phyloP scores from a whole-genome alignment of 2,888 invertebrate genomes.

The Athrips mouffetella region DNA sequence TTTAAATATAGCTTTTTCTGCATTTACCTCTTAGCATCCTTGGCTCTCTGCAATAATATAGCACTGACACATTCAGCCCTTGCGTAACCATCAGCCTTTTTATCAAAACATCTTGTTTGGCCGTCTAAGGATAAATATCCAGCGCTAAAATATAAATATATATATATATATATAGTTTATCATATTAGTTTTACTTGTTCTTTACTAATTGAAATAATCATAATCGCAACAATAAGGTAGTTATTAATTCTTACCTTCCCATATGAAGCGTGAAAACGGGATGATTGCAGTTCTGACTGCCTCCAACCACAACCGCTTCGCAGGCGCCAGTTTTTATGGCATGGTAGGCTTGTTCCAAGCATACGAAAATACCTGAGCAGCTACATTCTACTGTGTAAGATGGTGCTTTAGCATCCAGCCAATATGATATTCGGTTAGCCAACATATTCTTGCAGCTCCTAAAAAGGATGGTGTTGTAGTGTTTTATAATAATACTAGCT shows the following conservation, averaged over 20 bases:
- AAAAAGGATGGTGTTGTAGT: no score
- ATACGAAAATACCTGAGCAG: conserved; percentile 22
- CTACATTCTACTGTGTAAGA: conserved; percentile 22
- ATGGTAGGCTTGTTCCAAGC: conserved; percentile 23
- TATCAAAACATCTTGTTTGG: conserved; percentile 4
- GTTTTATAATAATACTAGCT: no score
- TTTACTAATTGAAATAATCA: neutral
- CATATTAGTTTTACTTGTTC: no score
- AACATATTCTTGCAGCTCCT: conserved; percentile 26
- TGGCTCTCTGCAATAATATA: neutral
- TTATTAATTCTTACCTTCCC: neutral
- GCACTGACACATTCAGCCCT: neutral
- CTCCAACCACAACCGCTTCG: conserved; percentile 62
- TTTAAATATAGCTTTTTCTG: no score
- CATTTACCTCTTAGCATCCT: no score
- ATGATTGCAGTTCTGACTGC: neutral
- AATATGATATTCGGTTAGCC: conserved; percentile 27
- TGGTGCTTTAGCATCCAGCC: conserved; percentile 25
- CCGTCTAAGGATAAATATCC: neutral
- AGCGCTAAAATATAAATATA: no score
- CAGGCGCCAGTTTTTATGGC: conserved; percentile 23
- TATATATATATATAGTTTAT: no score
- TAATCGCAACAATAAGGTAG: neutral
- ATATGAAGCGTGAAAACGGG: neutral
- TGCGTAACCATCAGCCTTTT: conserved; percentile 63